phyloP scores from a whole-genome alignment of 2,113 vertebrate genomes.

The Paratilapia polleni region DNA sequence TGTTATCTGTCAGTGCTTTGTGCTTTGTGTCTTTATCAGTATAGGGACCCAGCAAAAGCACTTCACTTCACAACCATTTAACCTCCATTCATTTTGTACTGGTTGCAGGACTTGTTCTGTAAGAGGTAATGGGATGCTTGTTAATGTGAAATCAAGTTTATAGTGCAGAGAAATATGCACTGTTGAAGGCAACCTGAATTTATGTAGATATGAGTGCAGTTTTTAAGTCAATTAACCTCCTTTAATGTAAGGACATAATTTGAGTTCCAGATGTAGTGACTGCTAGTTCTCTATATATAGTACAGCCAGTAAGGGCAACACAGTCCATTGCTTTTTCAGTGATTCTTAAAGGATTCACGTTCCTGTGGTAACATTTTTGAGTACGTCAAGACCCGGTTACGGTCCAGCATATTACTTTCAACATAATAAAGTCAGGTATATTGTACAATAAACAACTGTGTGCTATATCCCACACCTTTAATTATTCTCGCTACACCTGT shows the following conservation, averaged over 20 bases:
- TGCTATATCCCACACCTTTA: background rate
- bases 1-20: constrained; percentile 31
- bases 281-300: background rate
- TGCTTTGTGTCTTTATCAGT: constrained; percentile 21
- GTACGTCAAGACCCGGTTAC: background rate
- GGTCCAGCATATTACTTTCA: too few species aligned
- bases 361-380: background rate
- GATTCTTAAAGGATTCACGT: background rate
- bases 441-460: background rate
- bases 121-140: constrained; percentile 5
- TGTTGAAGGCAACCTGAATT: background rate
- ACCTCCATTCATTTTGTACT: constrained; percentile 4
- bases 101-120: background rate
- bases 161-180: background rate
- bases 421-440: background rate
- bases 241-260: background rate
- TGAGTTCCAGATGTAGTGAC: background rate
- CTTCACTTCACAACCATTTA: constrained; percentile 11
- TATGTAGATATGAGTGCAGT: background rate
- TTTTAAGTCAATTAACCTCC: background rate
- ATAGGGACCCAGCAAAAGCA: background rate
- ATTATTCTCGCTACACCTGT: background rate
- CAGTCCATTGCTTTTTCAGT: background rate
- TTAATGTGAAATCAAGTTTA: background rate
- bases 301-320: background rate